Conservation (phyloP, 2,113 vertebrate species). For the Triplophysa dalaica region DNA sequence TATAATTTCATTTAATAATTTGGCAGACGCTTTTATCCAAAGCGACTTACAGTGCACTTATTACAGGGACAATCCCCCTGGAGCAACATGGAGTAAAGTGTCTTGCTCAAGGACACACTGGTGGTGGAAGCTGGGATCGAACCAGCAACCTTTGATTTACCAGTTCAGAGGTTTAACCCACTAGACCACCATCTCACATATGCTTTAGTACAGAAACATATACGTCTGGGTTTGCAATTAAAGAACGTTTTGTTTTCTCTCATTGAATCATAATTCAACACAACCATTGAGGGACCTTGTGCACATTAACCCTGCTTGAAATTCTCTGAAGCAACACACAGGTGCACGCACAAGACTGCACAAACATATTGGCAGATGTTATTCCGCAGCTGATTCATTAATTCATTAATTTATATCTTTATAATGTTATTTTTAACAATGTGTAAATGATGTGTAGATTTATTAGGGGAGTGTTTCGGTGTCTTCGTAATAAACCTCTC, state of each 20-base stretch:
- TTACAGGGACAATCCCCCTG: too few relatives aligned
- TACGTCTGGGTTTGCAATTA: not conserved
- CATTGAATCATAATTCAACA: not conserved
- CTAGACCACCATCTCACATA: too few relatives aligned
- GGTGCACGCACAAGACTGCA: constrained; percentile 45
- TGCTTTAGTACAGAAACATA: constrained; percentile 9
- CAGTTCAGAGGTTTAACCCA: too few relatives aligned
- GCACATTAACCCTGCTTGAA: constrained; percentile 28
- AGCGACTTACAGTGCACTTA: too few relatives aligned
- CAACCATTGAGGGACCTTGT: not conserved
- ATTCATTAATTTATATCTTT: constrained; percentile 16
- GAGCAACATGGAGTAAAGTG: too few relatives aligned
- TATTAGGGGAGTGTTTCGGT: constrained; percentile 57
- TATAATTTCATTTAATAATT: too few relatives aligned
- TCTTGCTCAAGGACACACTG: too few relatives aligned
- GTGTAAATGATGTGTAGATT: constrained; percentile 12
- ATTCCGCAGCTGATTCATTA: constrained; percentile 20
- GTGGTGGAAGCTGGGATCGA: too few relatives aligned
- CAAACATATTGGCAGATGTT: constrained; percentile 25
- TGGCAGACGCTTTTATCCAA: too few relatives aligned
- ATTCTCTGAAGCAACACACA: constrained; percentile 50
- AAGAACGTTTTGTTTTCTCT: constrained; percentile 21
- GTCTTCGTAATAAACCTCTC: constrained; percentile 52
- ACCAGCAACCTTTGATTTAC: too few relatives aligned
- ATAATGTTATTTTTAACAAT: not conserved